Base-by-base conservation (phyloP, 2,888 invertebrate genomes). In the Conistra vaccinii region DNA sequence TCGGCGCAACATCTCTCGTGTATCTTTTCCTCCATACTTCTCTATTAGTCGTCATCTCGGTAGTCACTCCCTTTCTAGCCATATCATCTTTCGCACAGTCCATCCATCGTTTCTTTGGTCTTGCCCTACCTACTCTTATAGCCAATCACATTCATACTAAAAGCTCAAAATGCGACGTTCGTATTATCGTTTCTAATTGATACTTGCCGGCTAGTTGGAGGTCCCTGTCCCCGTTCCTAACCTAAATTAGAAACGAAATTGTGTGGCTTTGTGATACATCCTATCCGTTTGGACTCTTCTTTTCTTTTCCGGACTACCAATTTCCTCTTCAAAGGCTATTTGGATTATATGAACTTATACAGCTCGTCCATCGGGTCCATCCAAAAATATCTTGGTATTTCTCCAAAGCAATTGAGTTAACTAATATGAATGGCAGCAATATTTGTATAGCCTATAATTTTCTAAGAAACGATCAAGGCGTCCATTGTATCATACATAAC, bases 401-500 rank as follows among this genome's bases (percentile, higher is more conserved):
- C 3, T 57, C 42, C 9, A 39, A 29, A 35, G 7, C 23, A 26
- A 35, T 42, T 29, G 2, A 51, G 6, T 53, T 55, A 12, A 35
- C 14, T 45, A 20, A 58, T 45, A 71, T 26, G 3, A 63, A 42
- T 53, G 20, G 20, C 29, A 45, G 14, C 17, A 3, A 35, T 35
- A 45, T 32, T n/a, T 53, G 20, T 65, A 20, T 12, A 53, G 5
- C 35, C 12, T 20, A 67, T 53, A n/a, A 39, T 23, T 45, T 58
- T 81, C 82, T 20, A 23, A 42, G 78, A 82, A 82, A 14, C 42
- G n/a, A 60, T 82, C 55, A 71, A 45, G n/a, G 23, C 20, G 42
- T 62, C 55, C 68, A 69, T 61, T 69, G 55, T 76, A 58, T 77
- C 23, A 20, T 51, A 4, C 35, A 35, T 48, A n/a, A 9, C 39